phyloP scores from a whole-genome alignment of 1,140 invertebrate genomes.

The Ruditapes philippinarum region DNA sequence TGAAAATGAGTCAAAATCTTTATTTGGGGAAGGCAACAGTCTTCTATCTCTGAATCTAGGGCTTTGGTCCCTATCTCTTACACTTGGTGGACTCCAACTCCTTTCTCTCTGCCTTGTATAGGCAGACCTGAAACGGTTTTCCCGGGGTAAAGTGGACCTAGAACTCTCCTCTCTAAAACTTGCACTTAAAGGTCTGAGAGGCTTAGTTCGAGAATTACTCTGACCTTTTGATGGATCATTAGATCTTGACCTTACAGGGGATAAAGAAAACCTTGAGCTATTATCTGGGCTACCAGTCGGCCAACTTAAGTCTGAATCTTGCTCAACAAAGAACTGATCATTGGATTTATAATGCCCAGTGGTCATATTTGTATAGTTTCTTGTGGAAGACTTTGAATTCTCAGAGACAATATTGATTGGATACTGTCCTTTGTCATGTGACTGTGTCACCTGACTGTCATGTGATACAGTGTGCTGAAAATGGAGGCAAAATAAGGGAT shows the following conservation, averaged over 20 bases:
- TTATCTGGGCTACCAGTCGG: background rate
- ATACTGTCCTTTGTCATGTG: constrained; percentile 48
- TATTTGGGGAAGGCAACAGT: background rate
- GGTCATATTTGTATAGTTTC: constrained; percentile 23
- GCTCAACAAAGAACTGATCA: background rate
- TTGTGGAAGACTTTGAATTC: background rate
- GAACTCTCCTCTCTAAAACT: background rate
- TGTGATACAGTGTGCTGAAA: constrained; percentile 54
- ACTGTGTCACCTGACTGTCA: constrained; percentile 50
- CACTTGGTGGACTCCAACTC: constrained; percentile 20
- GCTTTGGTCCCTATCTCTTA: background rate
- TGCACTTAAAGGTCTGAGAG: background rate
- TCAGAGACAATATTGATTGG: background rate
- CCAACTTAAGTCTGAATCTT: constrained; percentile 20
- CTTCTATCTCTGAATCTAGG: background rate
- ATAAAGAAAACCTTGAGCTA: background rate
- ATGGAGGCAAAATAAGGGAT: background rate
- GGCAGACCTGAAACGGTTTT: background rate
- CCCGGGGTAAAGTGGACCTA: background rate
- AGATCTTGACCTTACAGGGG: background rate
- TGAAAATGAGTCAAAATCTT: constrained; percentile 29
- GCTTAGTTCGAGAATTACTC: background rate
- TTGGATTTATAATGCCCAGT: background rate
- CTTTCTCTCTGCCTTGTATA: constrained; percentile 15
- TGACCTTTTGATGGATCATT: background rate